Percentiles rank a stretch among this genome's conserved stretches.
Conservation (phyloP, 2,113 vertebrate genomes). For the Atherinomorus stipes region DNA sequence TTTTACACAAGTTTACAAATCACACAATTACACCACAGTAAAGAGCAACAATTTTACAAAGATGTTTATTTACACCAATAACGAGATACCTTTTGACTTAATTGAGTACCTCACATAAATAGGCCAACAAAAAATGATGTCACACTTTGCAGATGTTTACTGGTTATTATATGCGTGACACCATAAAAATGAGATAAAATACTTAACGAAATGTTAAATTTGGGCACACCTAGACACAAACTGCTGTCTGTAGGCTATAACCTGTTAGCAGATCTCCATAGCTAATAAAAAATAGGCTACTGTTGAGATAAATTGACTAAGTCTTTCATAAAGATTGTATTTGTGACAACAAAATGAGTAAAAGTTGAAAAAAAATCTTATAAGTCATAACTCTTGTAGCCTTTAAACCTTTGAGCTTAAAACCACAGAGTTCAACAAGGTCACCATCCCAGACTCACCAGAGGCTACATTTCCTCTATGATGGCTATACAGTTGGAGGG, state of each 20-base stretch:
- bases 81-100: too few relatives aligned
- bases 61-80: too few relatives aligned
- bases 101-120: too few relatives aligned
- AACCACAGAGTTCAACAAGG: constrained; percentile 54
- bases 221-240: too few relatives aligned
- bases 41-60: too few relatives aligned
- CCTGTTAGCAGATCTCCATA: too few relatives aligned
- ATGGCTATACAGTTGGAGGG: not conserved
- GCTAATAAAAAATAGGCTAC: not conserved
- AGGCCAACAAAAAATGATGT: not conserved
- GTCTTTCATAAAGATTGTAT: not conserved
- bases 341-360: not conserved
- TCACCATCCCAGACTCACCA: constrained; percentile 28
- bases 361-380: not conserved
- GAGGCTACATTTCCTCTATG: not conserved
- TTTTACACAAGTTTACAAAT: too few relatives aligned
- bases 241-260: too few relatives aligned
- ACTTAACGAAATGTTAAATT: too few relatives aligned
- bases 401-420: not conserved
- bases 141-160: not conserved
- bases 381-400: not conserved
- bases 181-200: too few relatives aligned
- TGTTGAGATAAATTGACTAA: not conserved
- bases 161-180: not conserved
- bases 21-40: too few relatives aligned